These are phyloP conservation scores for Caracal caracal DNA, from an alignment of 2,113 vertebrate genomes.

Conservation along the genomic window DNA sequence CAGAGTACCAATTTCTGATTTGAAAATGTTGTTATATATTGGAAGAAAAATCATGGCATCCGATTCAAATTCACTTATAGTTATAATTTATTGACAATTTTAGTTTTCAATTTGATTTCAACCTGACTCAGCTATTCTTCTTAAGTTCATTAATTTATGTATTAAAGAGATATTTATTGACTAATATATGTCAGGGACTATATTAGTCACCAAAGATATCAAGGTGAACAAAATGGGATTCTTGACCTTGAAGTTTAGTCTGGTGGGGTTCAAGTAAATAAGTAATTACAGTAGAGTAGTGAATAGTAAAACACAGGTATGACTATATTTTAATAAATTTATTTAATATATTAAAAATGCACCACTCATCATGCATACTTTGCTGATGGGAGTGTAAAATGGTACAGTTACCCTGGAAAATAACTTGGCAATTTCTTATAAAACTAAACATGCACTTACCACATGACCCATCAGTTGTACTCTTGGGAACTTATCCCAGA, in stretches of 20 bases:
- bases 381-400: neutral
- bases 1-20: neutral
- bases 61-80: neutral
- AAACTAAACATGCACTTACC: neutral
- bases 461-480: neutral
- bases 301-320: neutral
- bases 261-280: neutral
- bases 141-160: conserved; percentile 27
- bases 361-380: neutral
- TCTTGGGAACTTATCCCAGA: neutral
- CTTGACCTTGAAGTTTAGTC: neutral
- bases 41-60: neutral
- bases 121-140: neutral
- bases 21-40: conserved; percentile 2
- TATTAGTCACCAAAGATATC: neutral
- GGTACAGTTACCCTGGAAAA: neutral
- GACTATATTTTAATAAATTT: neutral
- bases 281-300: neutral
- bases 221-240: neutral
- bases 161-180: neutral
- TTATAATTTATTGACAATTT: conserved; percentile 26
- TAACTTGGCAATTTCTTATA: conserved; percentile 16
- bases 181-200: neutral
- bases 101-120: conserved; percentile 35
- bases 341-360: conserved; percentile 17